A percentile compares a stretch with the other conserved stretches of the same genome.
Evolutionary conservation across 2,113 vertebrate species (phyloP).

Genomic region (Hassar affinis): DNA sequence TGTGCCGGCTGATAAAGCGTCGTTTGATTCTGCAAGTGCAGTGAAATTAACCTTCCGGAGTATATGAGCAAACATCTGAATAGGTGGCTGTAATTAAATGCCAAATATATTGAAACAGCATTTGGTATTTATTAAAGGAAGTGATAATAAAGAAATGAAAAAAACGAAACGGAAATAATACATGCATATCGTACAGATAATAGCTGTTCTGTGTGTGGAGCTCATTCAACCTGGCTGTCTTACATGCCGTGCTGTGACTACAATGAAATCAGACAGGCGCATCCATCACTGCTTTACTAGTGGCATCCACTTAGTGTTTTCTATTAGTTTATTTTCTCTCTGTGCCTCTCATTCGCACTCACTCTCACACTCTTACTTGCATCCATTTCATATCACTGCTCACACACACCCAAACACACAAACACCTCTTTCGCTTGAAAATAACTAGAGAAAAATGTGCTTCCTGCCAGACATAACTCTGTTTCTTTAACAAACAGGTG

Average conservation of each 20-base stretch:
- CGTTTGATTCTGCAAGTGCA: conserved; percentile 57
- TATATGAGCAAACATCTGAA: conserved; percentile 62
- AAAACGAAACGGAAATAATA: conserved; percentile 41
- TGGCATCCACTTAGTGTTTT: conserved; percentile 41
- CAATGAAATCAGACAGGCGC: conserved; percentile 58
- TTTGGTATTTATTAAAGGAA: conserved; percentile 61
- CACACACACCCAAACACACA: background rate
- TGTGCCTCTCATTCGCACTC: conserved; percentile 26
- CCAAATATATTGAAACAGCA: conserved; percentile 51
- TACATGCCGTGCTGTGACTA: conserved; percentile 53
- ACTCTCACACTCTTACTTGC: conserved; percentile 14
- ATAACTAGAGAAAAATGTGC: conserved; percentile 23
- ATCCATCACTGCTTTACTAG: conserved; percentile 59
- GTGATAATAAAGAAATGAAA: conserved; percentile 51
- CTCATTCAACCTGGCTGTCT: conserved; percentile 62
- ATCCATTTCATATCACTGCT: conserved; percentile 11
- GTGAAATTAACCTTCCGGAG: conserved; percentile 63
- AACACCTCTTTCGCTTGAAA: conserved; percentile 24
- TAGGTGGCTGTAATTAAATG: conserved; percentile 62
- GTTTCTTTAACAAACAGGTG: background rate
- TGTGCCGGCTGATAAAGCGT: conserved; percentile 63
- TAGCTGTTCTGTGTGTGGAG: conserved; percentile 51
- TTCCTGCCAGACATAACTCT: background rate
- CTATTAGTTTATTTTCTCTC: conserved; percentile 42
- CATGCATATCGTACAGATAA: conserved; percentile 48